Evolutionary conservation across 1,140 invertebrate genomes (phyloP).

Genomic region (Drosophila miranda): DNA sequence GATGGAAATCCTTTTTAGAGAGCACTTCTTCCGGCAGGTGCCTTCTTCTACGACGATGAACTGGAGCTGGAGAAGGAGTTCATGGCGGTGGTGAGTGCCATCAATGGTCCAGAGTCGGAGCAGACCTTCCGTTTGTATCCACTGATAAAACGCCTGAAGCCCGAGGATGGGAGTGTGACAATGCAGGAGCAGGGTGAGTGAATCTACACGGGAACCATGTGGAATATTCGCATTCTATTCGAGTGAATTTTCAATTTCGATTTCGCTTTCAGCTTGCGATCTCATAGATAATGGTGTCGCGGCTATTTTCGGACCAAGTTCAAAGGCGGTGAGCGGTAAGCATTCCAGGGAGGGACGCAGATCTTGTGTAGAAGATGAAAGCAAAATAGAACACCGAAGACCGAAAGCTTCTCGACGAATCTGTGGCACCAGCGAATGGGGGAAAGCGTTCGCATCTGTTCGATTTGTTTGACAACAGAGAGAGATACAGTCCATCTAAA

Average conservation of each 20-base stretch:
- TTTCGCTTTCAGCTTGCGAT: constrained; percentile 83
- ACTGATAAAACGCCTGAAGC: constrained; percentile 53
- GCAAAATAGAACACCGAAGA: constrained; percentile 51
- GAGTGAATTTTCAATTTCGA: constrained; percentile 1
- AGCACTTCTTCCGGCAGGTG: constrained; percentile 64
- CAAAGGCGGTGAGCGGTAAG: constrained; percentile 83
- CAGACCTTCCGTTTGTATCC: constrained; percentile 40
- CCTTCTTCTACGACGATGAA: constrained; percentile 82
- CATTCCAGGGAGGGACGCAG: neutral
- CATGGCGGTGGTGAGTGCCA: constrained; percentile 77
- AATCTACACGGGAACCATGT: neutral
- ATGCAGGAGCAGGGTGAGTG: constrained; percentile 66
- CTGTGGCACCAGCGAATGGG: constrained; percentile 9
- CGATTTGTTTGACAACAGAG: constrained; percentile 54
- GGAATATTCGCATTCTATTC: neutral
- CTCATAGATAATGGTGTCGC: constrained; percentile 86
- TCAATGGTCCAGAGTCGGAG: constrained; percentile 65
- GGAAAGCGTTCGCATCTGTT: neutral
- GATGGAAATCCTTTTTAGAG: neutral
- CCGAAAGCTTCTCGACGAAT: constrained; percentile 2
- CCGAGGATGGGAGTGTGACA: constrained; percentile 56
- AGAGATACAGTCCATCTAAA: too few relatives aligned
- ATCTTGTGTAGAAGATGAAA: constrained; percentile 56
- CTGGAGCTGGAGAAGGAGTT: constrained; percentile 82
- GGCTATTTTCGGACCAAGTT: constrained; percentile 90